Base-by-base conservation (phyloP, 1,140 invertebrate genomes). In the Elysia chlorotica region DNA sequence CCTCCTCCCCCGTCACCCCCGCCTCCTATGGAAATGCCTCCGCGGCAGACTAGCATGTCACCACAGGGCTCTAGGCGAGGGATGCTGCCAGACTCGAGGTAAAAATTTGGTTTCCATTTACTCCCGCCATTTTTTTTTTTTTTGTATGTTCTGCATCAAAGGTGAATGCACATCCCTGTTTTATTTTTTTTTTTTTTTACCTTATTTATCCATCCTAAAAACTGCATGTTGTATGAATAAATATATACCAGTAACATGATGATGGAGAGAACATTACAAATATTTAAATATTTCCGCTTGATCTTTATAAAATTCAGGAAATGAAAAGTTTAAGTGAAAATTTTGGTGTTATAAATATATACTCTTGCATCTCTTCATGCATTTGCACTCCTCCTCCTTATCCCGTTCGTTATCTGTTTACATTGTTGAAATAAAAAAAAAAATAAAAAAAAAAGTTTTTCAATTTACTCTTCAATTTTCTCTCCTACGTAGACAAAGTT, bases 1-100 rank as follows among this genome's bases (percentile, higher is more conserved):
- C 95, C 95, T 36, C 95, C 95, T n/a, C 95, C 95, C 2, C 95
- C 95, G 56, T 94, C 94, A 30, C 94, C 94, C 63, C 93, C 93
- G 14, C 90, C 88, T 61, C 78, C 74, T 5, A 61, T 35, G 66
- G 65, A 21, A 59, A 74, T 65, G 35, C 17, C 59, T 77, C 36
- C 21, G 4, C 33, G 63, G 30, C 63, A 33, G 2, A 19, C 31
- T 23, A 41, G 63, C 37, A 30, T 41, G 35, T 65, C 63, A 10
- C 63, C 63, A 28, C 63, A 65, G 37, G 23, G n/a, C n/a, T n/a
- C 37, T 2, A 25, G 2, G 17, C 63, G 37, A 23, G 63, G 37
- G 10, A 31, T 1, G n/a, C n/a, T 33, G 38, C 17, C 2, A 14
- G 37, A 37, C 23, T 65, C 63, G 41, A n/a, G n/a, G n/a, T n/a